Evolutionary conservation across 2,113 vertebrate genomes (phyloP).

Genomic region (Macaca nemestrina): DNA sequence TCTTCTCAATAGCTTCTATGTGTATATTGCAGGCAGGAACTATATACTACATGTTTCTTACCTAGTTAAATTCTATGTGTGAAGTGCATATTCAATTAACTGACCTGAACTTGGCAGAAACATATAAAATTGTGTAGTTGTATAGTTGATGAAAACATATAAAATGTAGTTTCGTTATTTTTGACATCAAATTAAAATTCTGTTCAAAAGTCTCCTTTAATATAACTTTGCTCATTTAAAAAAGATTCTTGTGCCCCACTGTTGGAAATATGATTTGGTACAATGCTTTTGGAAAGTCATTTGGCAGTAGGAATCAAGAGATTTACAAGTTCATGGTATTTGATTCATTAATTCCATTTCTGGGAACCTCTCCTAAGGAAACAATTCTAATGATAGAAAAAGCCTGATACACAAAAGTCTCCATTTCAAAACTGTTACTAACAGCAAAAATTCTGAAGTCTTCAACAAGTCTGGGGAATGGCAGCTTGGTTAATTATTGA

Average conservation of each 20-base stretch:
- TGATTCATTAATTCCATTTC: slow-evolving; percentile 78
- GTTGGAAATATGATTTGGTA: slow-evolving; percentile 68
- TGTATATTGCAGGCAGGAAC: background rate
- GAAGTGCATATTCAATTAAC: background rate
- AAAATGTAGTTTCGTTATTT: background rate
- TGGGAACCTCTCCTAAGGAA: slow-evolving; percentile 78
- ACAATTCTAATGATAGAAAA: slow-evolving; percentile 78
- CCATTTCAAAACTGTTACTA: slow-evolving; percentile 63
- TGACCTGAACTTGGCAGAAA: background rate
- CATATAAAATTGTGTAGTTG: background rate
- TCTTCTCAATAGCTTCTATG: background rate
- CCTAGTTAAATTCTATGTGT: background rate
- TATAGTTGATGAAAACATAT: background rate
- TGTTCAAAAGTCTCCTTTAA: background rate
- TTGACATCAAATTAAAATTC: slow-evolving; percentile 44
- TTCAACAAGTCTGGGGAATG: slow-evolving; percentile 13
- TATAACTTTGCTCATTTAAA: slow-evolving; percentile 40
- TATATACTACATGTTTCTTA: background rate
- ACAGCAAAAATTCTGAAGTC: slow-evolving; percentile 35
- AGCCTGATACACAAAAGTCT: slow-evolving; percentile 55
- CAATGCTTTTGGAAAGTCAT: slow-evolving; percentile 64
- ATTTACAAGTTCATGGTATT: slow-evolving; percentile 76
- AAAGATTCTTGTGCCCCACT: slow-evolving; percentile 42
- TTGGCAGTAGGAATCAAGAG: slow-evolving; percentile 71
- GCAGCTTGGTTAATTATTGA: background rate